phyloP scores from a whole-genome alignment of 2,888 invertebrate genomes.

The Galerucella calmariensis region DNA sequence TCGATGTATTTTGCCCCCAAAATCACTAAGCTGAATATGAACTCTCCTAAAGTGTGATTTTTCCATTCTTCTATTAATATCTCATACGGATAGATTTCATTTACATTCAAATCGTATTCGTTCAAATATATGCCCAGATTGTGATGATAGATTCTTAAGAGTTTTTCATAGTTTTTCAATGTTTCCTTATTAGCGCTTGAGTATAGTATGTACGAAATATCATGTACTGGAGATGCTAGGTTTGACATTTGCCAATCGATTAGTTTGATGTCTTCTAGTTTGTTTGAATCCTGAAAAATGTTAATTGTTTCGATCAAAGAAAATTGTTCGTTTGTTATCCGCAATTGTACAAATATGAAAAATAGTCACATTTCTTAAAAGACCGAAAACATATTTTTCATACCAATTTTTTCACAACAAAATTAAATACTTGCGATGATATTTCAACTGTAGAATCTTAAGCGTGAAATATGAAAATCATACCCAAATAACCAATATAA shows the following conservation, averaged over 20 bases:
- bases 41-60: conserved; percentile 37
- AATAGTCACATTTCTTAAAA: too few relatives aligned
- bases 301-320: background rate
- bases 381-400: too few relatives aligned
- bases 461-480: too few relatives aligned
- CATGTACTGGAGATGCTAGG: conserved; percentile 50
- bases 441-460: too few relatives aligned
- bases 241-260: conserved; percentile 40
- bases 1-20: conserved; percentile 18
- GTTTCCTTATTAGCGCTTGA: conserved; percentile 53
- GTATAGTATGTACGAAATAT: conserved; percentile 59
- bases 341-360: too few relatives aligned
- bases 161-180: conserved; percentile 53
- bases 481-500: too few relatives aligned
- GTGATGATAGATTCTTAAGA: conserved; percentile 56
- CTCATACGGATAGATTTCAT: conserved; percentile 54
- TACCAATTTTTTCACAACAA: too few relatives aligned
- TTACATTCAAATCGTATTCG: conserved; percentile 51
- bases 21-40: conserved; percentile 24
- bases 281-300: conserved; percentile 43
- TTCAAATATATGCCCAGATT: conserved; percentile 50
- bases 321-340: too few relatives aligned
- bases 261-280: conserved; percentile 33
- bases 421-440: too few relatives aligned
- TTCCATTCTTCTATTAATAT: conserved; percentile 53